phyloP scores from a whole-genome alignment of 2,113 vertebrate species.

The Neogobius melanostomus region DNA sequence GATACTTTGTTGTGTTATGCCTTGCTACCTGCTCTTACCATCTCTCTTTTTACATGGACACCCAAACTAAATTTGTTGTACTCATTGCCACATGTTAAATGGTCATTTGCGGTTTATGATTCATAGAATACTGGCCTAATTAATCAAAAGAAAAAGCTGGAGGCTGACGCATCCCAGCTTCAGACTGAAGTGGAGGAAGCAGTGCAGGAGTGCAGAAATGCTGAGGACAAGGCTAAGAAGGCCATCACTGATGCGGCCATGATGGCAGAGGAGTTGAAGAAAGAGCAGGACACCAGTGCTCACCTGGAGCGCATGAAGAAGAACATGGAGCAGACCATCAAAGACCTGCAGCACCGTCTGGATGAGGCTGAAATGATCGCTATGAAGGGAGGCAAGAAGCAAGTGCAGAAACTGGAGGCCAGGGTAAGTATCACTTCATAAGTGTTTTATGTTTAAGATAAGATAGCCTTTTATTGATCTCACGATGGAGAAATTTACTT shows the following conservation, averaged over 20 bases:
- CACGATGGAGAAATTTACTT: too few relatives aligned
- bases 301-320: slow-evolving; percentile 88
- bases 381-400: slow-evolving; percentile 83
- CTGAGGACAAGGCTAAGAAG: slow-evolving; percentile 71
- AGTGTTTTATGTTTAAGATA: slow-evolving; percentile 22
- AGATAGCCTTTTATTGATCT: too few relatives aligned
- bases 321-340: slow-evolving; percentile 74
- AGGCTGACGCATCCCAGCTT: slow-evolving; percentile 65
- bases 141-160: slow-evolving; percentile 70
- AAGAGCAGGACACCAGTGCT: slow-evolving; percentile 87
- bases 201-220: slow-evolving; percentile 70
- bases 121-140: slow-evolving; percentile 73
- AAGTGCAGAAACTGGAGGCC: slow-evolving; percentile 86
- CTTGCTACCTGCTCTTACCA: background rate
- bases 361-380: slow-evolving; percentile 86
- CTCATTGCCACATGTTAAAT: background rate
- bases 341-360: slow-evolving; percentile 80
- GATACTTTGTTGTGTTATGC: too few relatives aligned
- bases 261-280: slow-evolving; percentile 90
- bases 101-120: background rate
- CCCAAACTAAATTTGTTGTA: background rate
- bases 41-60: background rate
- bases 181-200: slow-evolving; percentile 70
- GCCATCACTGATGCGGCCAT: slow-evolving; percentile 82
- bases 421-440: slow-evolving; percentile 52